Evolutionary conservation across 1,140 invertebrate genomes (phyloP), one percentile per base, ranked within the genome.

Genomic region (Drosophila pseudoananassae): DNA sequence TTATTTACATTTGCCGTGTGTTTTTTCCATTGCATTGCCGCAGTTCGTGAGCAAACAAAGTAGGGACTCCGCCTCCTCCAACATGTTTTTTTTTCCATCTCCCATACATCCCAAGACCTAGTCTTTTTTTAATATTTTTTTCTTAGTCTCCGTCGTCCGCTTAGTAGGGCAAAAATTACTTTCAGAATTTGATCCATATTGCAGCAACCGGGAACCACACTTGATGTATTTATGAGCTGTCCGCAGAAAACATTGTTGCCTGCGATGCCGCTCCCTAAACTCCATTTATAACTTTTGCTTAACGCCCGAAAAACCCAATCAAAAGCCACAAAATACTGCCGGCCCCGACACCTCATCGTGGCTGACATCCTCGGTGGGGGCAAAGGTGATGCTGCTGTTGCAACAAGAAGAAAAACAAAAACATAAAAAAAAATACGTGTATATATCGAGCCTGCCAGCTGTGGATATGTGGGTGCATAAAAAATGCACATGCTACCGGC

Each of bases 401-500:
- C 46, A 54, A 23, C 27, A 40, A 29, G 17, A 45, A 31, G 1
- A 8, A 10, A 10, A 31, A 52, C 45, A 31, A 31, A 8, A 27
- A 17, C 10, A 27, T 4, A 9, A 52, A 51, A 31, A 38, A 8
- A 27, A 17, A 14, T 20, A 4, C 5, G 15, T 31, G 60, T 77
- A 64, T 61, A 55, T 57, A 65, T 56, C 81, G 65, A 64, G 72
- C 61, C 76, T 79, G 63, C 75, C 72, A 76, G 80, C 80, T 84
- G 81, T 81, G 82, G 69, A 87, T 76, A 84, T 84, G 81, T 87
- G 77, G 82, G 68, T 65, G 81, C 82, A 85, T 85, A 85, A 85
- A 85, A 85, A 85, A 87, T 85, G 82, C 81, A 87, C 60, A 68
- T 47, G 49, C 60, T 43, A 53, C 47, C 51, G 40, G 43, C 60